phyloP scores from a whole-genome alignment of 2,888 invertebrate species.

The Amblyjoppa fuscipennis region DNA sequence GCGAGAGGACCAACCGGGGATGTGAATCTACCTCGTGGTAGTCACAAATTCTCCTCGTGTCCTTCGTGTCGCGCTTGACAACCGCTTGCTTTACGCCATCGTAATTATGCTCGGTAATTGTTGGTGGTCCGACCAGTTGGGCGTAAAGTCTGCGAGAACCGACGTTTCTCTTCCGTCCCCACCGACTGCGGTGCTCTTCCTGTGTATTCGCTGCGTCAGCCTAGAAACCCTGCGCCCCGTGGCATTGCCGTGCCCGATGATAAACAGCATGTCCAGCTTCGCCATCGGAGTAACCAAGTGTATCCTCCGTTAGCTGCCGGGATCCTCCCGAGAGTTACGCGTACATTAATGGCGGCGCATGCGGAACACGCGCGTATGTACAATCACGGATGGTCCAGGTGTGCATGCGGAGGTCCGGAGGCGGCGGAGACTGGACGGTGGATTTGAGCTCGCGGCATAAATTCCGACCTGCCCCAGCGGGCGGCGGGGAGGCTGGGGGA shows the following conservation, averaged over 20 bases:
- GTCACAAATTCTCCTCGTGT: neutral
- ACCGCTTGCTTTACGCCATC: conserved; percentile 41
- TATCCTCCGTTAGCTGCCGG: neutral
- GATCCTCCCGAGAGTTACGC: conserved; percentile 18
- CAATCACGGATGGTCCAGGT: conserved; percentile 15
- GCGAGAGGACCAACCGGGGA: conserved; percentile 9
- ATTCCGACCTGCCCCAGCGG: conserved; percentile 42
- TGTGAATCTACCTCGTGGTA: neutral
- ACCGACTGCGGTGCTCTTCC: conserved; percentile 32
- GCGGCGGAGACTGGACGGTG: conserved; percentile 39
- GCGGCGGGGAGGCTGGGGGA: neutral
- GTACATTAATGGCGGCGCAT: neutral
- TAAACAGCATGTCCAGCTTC: conserved; percentile 26
- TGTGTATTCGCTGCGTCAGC: conserved; percentile 17
- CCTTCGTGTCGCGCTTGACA: neutral
- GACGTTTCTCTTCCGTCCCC: conserved; percentile 50
- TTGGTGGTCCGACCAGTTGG: conserved; percentile 67
- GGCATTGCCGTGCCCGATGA: conserved; percentile 2
- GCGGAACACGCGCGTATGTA: conserved; percentile 18
- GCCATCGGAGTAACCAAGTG: conserved; percentile 20
- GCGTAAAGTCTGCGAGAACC: conserved; percentile 72
- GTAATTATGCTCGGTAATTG: conserved; percentile 68
- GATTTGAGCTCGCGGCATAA: conserved; percentile 56
- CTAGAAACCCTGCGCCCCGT: neutral
- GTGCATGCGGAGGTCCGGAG: conserved; percentile 41